Base-by-base conservation (phyloP, 2,113 vertebrate genomes). In the Anoura caudifer region DNA sequence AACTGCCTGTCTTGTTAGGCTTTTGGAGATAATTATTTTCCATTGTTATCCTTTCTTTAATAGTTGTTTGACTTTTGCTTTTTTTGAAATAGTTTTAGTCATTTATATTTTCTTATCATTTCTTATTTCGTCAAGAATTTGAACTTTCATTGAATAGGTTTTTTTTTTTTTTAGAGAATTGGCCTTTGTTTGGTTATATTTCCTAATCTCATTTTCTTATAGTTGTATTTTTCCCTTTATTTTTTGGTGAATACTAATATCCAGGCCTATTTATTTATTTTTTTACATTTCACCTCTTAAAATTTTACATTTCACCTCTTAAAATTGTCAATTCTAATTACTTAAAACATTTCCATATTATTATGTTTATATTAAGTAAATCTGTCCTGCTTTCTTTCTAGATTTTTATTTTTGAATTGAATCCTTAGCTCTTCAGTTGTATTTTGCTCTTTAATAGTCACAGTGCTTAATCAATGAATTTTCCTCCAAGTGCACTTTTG, bases 401-500 rank as follows among this genome's bases (percentile, higher is more conserved):
- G 24, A 84, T 91, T 38, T 92, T 85, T 45, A 45, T 33, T 43
- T 82, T 83, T 83, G 31, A 77, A 73, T 36, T 67, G 47, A 92
- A 41, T 50, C 16, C 24, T 61, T 52, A 67, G 41, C 14, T 92
- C 19, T 54, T 88, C 75, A 6, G 52, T 54, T 61, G 59, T 63
- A 31, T 93, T 87, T 84, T 75, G 52, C 24, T 85, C 20, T 70
- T 90, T 95, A 54, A 12, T 92, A 87, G 36, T 85, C 47, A 79
- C 79, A 65, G 19, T 81, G 43, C 31, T 81, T 45, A 56, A 31
- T 97, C 76, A 93, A 79, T 93, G 90, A 96, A 82, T 96, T 97
- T 95, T 94, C 89, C 94, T 97, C 82, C 82, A 73, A 86, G 73
- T 92, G 67, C 24, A 33, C 76, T 52, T 95, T 97, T 97, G 73